Base-by-base conservation (phyloP, 2,888 invertebrate genomes). In the Anthophora plumipes region DNA sequence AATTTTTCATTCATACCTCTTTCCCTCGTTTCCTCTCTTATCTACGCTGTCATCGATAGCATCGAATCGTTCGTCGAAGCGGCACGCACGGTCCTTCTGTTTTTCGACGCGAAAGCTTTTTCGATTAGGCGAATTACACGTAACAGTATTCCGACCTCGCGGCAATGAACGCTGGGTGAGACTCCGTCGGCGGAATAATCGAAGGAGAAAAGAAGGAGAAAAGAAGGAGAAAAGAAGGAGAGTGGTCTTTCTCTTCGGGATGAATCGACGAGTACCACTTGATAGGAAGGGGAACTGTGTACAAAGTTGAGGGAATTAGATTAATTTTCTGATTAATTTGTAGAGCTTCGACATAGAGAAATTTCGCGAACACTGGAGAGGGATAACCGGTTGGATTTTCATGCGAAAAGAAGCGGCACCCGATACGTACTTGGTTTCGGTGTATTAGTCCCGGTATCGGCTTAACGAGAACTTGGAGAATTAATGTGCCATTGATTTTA, bases 101-200 rank as follows among this genome's bases (percentile, higher is more conserved):
- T 83, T 85, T 85, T 68, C 50, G 74, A 82, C 81, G 76, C 60
- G 73, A 74, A 83, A 70, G 72, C 64, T 73, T n/a, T n/a, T n/a
- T 83, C 77, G 83, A 83, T 83, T 71, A 68, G 52, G 67, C 39
- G 64, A 83, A 80, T 83, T 80, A 31, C 31, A 31, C 4, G 67
- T 80, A 85, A 85, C 83, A 76, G 85, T 80, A 85, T 57, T 39
- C 48, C 39, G 46, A 74, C 71, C 69, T 60, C 75, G 57, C 63
- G 37, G 50, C 25, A 48, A 73, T 46, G 55, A 55, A 54, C 50
- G 66, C 61, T 39, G 64, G n/a, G n/a, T n/a, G n/a, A n/a, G n/a
- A n/a, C n/a, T n/a, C 64, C 68, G 25, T 77, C 46, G 41, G 12
- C 12, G 74, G 48, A 73, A 61, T 68, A 37, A 57, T 68, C 63